Base-by-base conservation (phyloP, 2,113 vertebrate species). In the Oenanthe oenanthe region DNA sequence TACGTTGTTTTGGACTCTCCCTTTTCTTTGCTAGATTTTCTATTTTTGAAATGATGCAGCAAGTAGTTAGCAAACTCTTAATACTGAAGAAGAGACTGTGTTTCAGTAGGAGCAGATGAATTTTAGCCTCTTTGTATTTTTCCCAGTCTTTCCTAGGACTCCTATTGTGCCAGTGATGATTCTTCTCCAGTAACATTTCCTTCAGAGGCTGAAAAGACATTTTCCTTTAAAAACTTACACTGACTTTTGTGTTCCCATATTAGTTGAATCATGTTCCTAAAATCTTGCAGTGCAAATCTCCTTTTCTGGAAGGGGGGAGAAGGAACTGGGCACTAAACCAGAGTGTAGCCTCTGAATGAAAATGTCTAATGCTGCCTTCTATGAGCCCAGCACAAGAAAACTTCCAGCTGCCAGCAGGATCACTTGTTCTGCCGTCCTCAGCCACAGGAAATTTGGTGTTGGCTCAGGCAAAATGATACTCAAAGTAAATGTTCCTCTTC, bases 301-400 rank as follows among this genome's bases (percentile, higher is more conserved):
- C 3, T 5, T 45, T 43, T 68, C 56, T 36, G 2, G 2, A 8
- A 8, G 6, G 5, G 4, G 4, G 4, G 7, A 12, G 19, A 16
- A 25, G 48, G 32, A 60, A 18, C 71, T 28, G 38, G n/a, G 28
- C 28, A 34, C 20, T 40, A 19, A 68, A 72, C 9, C 24, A n/a
- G 48, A 61, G 25, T 12, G 26, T 3, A 43, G 47, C 20, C 56
- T 62, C 2, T 22, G 84, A 65, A 74, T 54, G 38, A 25, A 62
- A 80, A 54, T 34, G 6, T 32, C n/a, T 62, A 11, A 29, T 36
- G 9, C 26, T 76, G 72, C 18, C 66, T 71, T 48, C 8, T 12
- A 32, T 12, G 48, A 80, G 51, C 11, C 63, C 73, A 65, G 25
- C 6, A 8, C 12, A 21, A 20, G 28, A 70, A 68, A 83, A 32